A percentile compares a stretch with the other conserved stretches of the same genome.
phyloP scores from a whole-genome alignment of 2,113 vertebrate genomes.

The Perognathus longimembris region DNA sequence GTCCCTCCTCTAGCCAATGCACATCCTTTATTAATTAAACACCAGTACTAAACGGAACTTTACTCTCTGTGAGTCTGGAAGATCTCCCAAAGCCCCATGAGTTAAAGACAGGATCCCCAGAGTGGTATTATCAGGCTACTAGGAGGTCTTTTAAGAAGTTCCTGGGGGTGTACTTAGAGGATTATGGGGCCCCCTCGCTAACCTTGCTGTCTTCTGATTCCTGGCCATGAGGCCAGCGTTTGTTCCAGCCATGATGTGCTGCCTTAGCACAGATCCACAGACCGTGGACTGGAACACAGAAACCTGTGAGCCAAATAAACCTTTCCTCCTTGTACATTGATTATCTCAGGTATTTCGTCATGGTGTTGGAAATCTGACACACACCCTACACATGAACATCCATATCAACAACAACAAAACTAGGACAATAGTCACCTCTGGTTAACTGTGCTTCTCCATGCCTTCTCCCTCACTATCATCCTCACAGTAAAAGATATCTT shows the following conservation, averaged over 20 bases:
- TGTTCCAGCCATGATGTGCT: too few relatives aligned
- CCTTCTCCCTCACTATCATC: constrained; percentile 69
- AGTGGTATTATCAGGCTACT: too few relatives aligned
- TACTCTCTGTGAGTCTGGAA: neutral
- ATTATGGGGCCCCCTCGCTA: neutral
- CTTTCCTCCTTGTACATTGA: neutral
- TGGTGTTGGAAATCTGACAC: neutral
- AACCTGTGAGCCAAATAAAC: too few relatives aligned
- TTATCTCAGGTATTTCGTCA: too few relatives aligned
- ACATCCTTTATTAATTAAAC: neutral
- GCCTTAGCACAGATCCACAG: neutral
- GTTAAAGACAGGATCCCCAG: neutral
- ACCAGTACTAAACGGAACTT: neutral
- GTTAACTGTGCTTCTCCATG: neutral
- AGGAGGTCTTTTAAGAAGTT: neutral
- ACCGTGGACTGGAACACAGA: too few relatives aligned
- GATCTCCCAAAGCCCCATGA: neutral
- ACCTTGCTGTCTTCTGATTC: neutral
- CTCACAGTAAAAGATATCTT: constrained; percentile 82
- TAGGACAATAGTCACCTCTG: fast-evolving
- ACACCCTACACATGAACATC: neutral
- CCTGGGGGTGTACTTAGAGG: neutral
- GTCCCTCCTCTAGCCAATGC: too few relatives aligned
- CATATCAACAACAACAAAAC: neutral
- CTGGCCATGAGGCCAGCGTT: neutral